Evolutionary conservation across 2,797 vertebrate species (phyloP).

Genomic region (Brachymystax lenok): DNA sequence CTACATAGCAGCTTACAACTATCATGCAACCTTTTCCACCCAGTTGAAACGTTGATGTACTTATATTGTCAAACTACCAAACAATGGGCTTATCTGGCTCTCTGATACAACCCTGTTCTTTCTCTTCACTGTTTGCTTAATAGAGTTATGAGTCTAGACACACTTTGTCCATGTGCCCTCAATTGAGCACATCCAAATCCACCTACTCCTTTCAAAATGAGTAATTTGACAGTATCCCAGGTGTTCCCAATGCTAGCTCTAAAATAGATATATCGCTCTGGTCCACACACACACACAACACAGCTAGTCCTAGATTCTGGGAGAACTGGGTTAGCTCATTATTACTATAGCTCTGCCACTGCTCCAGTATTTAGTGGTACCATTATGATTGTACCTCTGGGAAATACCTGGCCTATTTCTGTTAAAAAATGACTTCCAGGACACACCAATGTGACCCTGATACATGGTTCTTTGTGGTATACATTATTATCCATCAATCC

Average conservation of each 20-base stretch:
- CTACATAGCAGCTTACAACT: background rate
- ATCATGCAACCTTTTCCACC: background rate
- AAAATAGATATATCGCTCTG: conserved; percentile 51
- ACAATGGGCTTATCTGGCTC: background rate
- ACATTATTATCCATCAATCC: background rate
- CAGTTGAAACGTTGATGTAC: background rate
- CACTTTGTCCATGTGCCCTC: conserved; percentile 18
- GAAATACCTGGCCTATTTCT: conserved; percentile 48
- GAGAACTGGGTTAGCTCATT: conserved; percentile 70
- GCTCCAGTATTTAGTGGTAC: conserved; percentile 41
- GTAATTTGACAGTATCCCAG: conserved; percentile 39
- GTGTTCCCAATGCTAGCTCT: conserved; percentile 49
- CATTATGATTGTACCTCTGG: conserved; percentile 32
- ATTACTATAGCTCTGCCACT: conserved; percentile 38
- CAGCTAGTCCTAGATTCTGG: conserved; percentile 68
- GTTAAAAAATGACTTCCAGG: conserved; percentile 39
- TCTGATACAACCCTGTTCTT: background rate
- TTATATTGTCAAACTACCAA: background rate
- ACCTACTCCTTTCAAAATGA: conserved; percentile 29
- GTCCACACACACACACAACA: conserved; percentile 7
- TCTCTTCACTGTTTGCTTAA: background rate
- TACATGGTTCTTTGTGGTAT: background rate
- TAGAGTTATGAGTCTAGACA: background rate
- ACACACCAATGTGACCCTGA: conserved; percentile 1
- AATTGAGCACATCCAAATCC: conserved; percentile 25